These are phyloP conservation scores for Cerceris ruficornis DNA, from an alignment of 2,888 invertebrate species.

Conservation along the genomic window DNA sequence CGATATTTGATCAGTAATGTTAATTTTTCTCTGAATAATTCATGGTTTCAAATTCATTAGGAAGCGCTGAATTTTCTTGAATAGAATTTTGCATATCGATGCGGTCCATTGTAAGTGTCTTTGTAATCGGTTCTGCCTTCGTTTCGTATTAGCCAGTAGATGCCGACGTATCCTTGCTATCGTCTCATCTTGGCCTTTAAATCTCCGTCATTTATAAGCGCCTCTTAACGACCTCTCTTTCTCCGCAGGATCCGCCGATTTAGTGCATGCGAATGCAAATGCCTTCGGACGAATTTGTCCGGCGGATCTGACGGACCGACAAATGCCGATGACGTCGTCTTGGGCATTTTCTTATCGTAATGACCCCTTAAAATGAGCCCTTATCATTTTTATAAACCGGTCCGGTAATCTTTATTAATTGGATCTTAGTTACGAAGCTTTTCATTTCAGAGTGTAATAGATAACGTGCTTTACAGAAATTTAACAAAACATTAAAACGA, in stretches of 20 bases:
- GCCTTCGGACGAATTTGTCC: conserved; percentile 66
- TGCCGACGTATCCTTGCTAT: conserved; percentile 52
- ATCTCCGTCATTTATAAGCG: conserved; percentile 70
- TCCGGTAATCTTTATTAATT: conserved; percentile 62
- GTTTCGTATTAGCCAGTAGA: conserved; percentile 47
- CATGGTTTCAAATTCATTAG: too few species aligned
- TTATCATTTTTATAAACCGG: conserved; percentile 65
- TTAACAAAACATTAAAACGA: too few species aligned
- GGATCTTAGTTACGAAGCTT: conserved; percentile 27
- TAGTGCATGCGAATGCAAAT: conserved; percentile 70
- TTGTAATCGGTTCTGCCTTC: conserved; percentile 51
- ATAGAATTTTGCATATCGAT: too few species aligned
- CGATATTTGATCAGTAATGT: too few species aligned
- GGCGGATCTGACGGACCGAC: conserved; percentile 56
- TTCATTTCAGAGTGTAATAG: background rate
- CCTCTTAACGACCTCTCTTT: conserved; percentile 72
- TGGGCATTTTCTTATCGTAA: conserved; percentile 60
- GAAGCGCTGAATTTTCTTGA: too few species aligned
- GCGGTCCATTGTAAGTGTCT: background rate
- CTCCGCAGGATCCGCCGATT: conserved; percentile 65
- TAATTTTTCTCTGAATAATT: too few species aligned
- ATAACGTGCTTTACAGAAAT: too few species aligned
- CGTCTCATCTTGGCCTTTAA: conserved; percentile 69
- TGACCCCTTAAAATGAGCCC: conserved; percentile 56
- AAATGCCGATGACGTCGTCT: conserved; percentile 57